Evolutionary conservation across 2,113 vertebrate genomes (phyloP).

Genomic region (Cyanoliseus patagonus): DNA sequence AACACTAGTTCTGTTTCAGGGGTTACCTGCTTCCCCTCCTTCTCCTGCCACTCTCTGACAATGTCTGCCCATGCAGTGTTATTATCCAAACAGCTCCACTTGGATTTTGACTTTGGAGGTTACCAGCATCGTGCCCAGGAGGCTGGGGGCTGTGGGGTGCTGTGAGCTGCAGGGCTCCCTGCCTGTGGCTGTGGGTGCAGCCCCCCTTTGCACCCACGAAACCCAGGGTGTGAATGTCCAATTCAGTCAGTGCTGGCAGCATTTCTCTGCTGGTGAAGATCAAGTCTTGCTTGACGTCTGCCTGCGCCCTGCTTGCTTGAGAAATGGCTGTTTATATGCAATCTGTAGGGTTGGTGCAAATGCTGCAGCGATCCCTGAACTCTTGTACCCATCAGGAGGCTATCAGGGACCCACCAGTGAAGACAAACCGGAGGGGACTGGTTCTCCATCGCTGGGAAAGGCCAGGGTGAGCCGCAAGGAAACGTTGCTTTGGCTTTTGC

Average conservation of each 20-base stretch:
- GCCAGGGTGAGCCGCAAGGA: background rate
- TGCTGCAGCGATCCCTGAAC: background rate
- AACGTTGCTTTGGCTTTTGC: background rate
- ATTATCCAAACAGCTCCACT: background rate
- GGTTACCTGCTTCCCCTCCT: background rate
- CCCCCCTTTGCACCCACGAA: background rate
- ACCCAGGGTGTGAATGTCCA: fast-evolving
- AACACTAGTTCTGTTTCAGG: background rate
- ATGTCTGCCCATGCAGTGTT: background rate
- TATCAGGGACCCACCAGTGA: fast-evolving
- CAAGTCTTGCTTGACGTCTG: background rate
- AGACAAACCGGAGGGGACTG: background rate
- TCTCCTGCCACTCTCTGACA: fast-evolving
- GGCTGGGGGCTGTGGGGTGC: fast-evolving
- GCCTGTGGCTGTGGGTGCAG: background rate
- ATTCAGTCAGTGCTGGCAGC: background rate
- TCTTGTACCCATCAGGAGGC: background rate
- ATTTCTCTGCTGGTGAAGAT: background rate
- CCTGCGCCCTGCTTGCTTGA: background rate
- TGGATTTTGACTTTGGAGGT: background rate
- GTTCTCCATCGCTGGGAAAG: background rate
- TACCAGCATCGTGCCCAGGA: fast-evolving
- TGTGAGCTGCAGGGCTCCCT: background rate
- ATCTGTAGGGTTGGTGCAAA: background rate
- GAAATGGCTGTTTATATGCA: background rate